Evolutionary conservation across 2,888 invertebrate genomes (phyloP), one percentile per base, ranked within the genome.

Genomic region (Drosophila demipolita): DNA sequence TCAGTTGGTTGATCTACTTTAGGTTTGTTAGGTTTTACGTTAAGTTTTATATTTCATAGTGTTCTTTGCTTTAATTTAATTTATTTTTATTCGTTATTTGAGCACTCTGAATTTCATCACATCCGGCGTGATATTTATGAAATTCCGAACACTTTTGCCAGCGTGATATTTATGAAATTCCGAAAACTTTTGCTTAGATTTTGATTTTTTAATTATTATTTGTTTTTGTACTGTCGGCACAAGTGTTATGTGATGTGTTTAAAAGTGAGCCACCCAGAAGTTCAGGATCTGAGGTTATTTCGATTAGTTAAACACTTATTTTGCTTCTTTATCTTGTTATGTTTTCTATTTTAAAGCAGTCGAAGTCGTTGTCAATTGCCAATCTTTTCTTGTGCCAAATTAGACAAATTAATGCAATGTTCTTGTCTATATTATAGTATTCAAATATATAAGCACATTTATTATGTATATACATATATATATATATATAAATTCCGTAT

Each of bases 221-320:
- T 45, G 23, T 23, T 8, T 23, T 45, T 8, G 45, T 8, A 8
- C 8, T 45, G 63, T 69, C 29, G 57, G n/a, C 75, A 61, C 75
- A 66, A 74, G 68, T 73, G 66, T 65, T 57, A 58, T 68, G 38
- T 42, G 50, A 53, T 62, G 53, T 60, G 54, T 53, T 29, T 42
- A 33, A 61, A 64, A 63, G 52, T n/a, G 38, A 52, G 59, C 54
- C 58, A 52, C 20, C 20, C 61, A 59, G 74, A 83, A 87, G 88
- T 86, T 84, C 88, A 73, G 42, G 48, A 73, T 75, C 70, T 70
- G 35, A 42, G 35, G 12, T 38, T 29, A 29, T 53, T 58, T 57
- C 42, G 33, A 35, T 62, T 54, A 57, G 54, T 32, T 52, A 17
- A 63, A 74, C 78, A 80, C 77, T 73, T 80, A 73, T 66, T 67